Evolutionary conservation across 2,113 vertebrate genomes (phyloP).

Genomic region (Heptranchias perlo): DNA sequence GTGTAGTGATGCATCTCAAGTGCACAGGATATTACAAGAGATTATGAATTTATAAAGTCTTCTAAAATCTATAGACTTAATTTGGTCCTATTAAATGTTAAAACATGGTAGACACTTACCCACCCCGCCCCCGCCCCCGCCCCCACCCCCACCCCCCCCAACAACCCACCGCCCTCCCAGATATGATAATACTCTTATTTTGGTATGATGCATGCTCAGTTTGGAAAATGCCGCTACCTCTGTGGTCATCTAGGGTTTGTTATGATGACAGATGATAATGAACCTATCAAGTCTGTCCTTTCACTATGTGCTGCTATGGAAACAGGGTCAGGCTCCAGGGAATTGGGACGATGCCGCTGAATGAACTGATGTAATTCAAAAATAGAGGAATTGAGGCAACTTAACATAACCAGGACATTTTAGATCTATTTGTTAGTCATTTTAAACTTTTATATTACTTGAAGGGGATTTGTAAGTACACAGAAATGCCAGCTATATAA

Average conservation of each 20-base stretch:
- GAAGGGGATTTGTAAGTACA: not conserved
- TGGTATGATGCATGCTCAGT: not conserved
- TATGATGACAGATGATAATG: not conserved
- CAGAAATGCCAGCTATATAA: not conserved
- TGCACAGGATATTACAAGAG: not conserved
- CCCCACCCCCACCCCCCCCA: too few species aligned
- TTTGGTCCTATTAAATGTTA: not conserved
- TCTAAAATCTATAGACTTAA: not conserved
- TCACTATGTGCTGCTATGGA: not conserved
- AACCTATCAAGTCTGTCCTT: not conserved
- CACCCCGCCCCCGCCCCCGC: too few species aligned
- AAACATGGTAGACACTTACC: not conserved
- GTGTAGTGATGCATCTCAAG: slow-evolving; percentile 4
- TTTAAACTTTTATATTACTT: not conserved
- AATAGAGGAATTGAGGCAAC: not conserved
- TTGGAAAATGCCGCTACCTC: not conserved
- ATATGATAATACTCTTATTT: not conserved
- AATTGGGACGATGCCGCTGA: not conserved
- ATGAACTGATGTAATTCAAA: not conserved
- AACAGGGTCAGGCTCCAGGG: not conserved
- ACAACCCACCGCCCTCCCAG: too few species aligned
- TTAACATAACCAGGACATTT: not conserved
- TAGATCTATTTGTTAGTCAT: not conserved
- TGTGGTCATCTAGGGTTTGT: not conserved
- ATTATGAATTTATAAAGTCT: slow-evolving; percentile 12